Conservation (phyloP, 1,140 invertebrate species). For the Eulimnadia texana region DNA sequence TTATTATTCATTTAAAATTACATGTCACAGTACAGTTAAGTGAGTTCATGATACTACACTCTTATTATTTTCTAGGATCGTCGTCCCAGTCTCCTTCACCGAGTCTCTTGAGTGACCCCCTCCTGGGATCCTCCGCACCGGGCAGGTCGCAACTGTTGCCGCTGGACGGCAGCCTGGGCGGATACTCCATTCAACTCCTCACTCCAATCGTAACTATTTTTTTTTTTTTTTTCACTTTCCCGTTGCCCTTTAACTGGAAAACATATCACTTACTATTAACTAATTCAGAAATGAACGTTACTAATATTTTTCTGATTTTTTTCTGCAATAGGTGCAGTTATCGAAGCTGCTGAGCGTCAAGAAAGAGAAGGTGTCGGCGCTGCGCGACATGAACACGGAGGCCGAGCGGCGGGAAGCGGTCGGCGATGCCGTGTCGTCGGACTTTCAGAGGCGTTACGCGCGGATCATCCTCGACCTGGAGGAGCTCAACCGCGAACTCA, state of each 20-base stretch:
- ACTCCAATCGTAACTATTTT: conserved; percentile 56
- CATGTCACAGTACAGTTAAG: too few species aligned
- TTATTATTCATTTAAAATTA: too few species aligned
- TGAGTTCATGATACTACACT: too few species aligned
- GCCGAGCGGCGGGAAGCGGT: conserved; percentile 74
- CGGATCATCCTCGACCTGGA: conserved; percentile 78
- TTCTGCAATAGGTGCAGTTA: conserved; percentile 40
- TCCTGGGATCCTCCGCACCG: conserved; percentile 30
- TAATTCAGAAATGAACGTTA: background rate
- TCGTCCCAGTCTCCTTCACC: conserved; percentile 23
- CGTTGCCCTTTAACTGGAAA: too few species aligned
- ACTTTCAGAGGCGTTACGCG: conserved; percentile 83
- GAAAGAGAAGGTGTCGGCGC: conserved; percentile 56
- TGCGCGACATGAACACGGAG: conserved; percentile 79
- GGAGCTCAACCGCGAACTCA: conserved; percentile 71
- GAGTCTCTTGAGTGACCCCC: conserved; percentile 26
- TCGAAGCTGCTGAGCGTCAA: conserved; percentile 75
- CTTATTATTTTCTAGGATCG: background rate
- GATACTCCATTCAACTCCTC: conserved; percentile 69
- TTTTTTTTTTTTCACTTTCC: conserved; percentile 2
- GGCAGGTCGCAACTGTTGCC: conserved; percentile 27
- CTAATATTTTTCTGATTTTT: conserved; percentile 8
- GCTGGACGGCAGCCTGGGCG: conserved; percentile 45
- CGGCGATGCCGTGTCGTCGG: conserved; percentile 49
- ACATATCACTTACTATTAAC: background rate